Evolutionary conservation across 2,888 invertebrate genomes (phyloP).

Genomic region (Carterocephalus palaemon): DNA sequence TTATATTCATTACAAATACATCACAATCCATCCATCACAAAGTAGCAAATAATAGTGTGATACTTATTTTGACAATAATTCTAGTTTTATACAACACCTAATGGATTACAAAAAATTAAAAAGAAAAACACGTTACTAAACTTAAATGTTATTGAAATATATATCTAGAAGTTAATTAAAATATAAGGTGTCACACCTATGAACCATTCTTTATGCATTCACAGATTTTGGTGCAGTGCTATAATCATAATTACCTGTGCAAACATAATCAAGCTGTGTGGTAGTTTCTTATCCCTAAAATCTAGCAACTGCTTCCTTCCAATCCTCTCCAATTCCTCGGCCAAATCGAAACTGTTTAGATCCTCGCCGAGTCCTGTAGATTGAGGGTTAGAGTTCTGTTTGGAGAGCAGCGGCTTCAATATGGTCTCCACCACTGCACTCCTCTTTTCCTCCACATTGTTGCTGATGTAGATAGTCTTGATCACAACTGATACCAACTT

Average conservation of each 20-base stretch:
- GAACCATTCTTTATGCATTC: too few species aligned
- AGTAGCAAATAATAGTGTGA: too few species aligned
- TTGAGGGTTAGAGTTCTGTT: constrained; percentile 58
- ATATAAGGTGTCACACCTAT: too few species aligned
- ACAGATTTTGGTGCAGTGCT: too few species aligned
- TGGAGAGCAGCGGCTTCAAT: constrained; percentile 69
- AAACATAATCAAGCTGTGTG: constrained; percentile 88
- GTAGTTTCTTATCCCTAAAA: constrained; percentile 86
- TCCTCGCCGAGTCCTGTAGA: constrained; percentile 41
- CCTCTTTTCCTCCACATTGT: constrained; percentile 81
- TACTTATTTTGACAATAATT: too few species aligned
- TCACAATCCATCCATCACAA: too few species aligned
- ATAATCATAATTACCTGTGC: constrained; percentile 87
- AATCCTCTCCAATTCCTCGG: constrained; percentile 39
- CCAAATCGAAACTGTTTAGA: constrained; percentile 34
- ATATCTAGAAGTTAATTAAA: too few species aligned
- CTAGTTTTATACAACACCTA: too few species aligned
- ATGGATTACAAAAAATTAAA: too few species aligned
- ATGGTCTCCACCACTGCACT: constrained; percentile 69
- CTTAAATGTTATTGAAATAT: too few species aligned
- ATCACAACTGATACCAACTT: constrained; percentile 91
- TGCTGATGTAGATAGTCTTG: constrained; percentile 88
- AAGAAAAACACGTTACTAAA: too few species aligned
- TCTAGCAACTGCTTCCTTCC: constrained; percentile 70
- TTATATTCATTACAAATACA: too few species aligned